phyloP scores from a whole-genome alignment of 1,140 invertebrate genomes.

The Cephus cinctus region DNA sequence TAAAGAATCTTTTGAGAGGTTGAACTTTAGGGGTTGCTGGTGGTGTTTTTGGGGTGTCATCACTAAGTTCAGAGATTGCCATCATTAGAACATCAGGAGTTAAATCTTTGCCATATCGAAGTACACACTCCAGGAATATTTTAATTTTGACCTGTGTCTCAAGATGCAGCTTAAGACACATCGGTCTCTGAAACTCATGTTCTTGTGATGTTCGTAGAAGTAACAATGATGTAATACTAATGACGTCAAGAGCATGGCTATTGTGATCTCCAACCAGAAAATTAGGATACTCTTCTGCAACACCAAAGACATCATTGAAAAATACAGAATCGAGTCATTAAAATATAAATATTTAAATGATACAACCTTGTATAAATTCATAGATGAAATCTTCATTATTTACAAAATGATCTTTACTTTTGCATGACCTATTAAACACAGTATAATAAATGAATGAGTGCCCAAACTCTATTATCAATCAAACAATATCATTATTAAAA shows the following conservation, averaged over 20 bases:
- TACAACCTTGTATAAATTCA: constrained; percentile 11
- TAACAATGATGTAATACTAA: constrained; percentile 39
- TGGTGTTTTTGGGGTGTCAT: constrained; percentile 14
- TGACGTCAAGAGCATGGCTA: constrained; percentile 16
- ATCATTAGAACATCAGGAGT: constrained; percentile 32
- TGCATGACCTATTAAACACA: constrained; percentile 14
- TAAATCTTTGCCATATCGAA: constrained; percentile 40
- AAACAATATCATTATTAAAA: neutral
- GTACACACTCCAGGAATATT: constrained; percentile 42
- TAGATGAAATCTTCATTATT: constrained; percentile 12
- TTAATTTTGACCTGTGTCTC: constrained; percentile 49
- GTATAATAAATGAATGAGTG: neutral
- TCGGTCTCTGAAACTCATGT: constrained; percentile 38
- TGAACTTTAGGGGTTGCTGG: constrained; percentile 24
- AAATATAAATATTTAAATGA: constrained; percentile 3
- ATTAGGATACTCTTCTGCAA: constrained; percentile 46
- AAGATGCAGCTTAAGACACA: constrained; percentile 38
- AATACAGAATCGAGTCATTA: neutral
- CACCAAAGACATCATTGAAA: too few species aligned
- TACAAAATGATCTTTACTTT: neutral
- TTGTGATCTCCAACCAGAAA: constrained; percentile 23
- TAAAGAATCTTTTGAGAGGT: constrained; percentile 39
- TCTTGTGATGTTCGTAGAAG: constrained; percentile 41
- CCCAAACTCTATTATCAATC: neutral
- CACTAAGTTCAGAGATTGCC: constrained; percentile 27